Conservation (phyloP, 2,888 invertebrate species). For the Ophraella communa region DNA sequence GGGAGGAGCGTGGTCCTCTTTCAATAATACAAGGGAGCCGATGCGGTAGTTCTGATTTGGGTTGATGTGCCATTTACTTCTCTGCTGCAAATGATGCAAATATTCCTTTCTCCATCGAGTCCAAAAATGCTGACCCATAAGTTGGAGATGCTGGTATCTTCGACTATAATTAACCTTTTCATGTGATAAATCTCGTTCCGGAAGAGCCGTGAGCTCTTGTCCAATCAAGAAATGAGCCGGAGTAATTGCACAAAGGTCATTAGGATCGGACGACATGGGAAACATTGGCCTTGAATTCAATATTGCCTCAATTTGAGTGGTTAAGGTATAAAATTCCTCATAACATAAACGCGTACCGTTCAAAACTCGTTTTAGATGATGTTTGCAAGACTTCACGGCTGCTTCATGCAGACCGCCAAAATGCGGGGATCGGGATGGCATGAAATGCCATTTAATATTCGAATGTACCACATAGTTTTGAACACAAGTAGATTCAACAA, state of each 20-base stretch:
- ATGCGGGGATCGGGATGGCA: too few species aligned
- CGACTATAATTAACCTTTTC: slow-evolving; percentile 8
- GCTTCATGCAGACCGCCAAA: too few species aligned
- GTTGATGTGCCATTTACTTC: slow-evolving; percentile 1
- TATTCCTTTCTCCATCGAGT: slow-evolving; percentile 15
- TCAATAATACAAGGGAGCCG: background rate
- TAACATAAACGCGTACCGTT: slow-evolving; percentile 30
- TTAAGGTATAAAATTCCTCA: slow-evolving; percentile 42
- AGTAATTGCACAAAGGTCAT: slow-evolving; percentile 22
- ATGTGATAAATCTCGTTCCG: slow-evolving; percentile 10
- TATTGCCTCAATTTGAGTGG: slow-evolving; percentile 41
- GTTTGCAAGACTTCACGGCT: too few species aligned
- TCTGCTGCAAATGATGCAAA: slow-evolving; percentile 7
- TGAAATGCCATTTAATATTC: too few species aligned
- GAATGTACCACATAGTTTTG: too few species aligned
- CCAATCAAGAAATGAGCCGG: slow-evolving; percentile 33
- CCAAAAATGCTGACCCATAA: slow-evolving; percentile 17
- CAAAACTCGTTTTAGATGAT: too few species aligned
- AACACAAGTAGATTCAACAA: too few species aligned
- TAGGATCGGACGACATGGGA: slow-evolving; percentile 10
- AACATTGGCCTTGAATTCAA: slow-evolving; percentile 45
- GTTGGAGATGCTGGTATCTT: slow-evolving; percentile 9
- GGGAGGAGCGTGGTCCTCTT: background rate
- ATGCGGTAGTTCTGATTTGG: background rate
- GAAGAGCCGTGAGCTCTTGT: slow-evolving; percentile 18